These are phyloP conservation scores for Glossophaga mutica DNA, from an alignment of 2,797 vertebrate genomes.

Conservation along the genomic window DNA sequence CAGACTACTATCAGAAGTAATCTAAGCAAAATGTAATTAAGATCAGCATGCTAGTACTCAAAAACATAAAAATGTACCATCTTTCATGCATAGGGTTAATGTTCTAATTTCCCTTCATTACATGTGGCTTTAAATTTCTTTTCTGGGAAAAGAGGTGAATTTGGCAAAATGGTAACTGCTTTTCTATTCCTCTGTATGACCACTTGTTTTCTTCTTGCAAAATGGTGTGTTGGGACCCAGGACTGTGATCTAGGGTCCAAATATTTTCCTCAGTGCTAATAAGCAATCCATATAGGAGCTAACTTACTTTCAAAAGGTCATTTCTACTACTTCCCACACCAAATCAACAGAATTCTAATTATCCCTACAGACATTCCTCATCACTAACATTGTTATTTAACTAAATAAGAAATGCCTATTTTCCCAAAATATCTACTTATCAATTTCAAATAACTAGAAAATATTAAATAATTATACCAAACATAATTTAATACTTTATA, in stretches of 20 bases:
- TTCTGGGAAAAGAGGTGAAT: neutral
- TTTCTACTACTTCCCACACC: neutral
- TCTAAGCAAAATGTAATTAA: neutral
- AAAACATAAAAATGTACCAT: neutral
- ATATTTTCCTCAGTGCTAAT: neutral
- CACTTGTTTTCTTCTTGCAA: neutral
- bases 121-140: neutral
- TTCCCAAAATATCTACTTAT: neutral
- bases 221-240: neutral
- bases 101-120: neutral
- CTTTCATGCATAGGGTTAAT: neutral
- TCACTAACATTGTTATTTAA: neutral
- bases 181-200: neutral
- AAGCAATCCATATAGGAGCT: neutral
- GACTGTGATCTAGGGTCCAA: neutral
- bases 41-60: neutral
- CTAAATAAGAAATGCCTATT: neutral
- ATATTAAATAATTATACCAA: neutral
- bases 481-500: neutral
- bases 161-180: neutral
- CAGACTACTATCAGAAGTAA: neutral
- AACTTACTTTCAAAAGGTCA: neutral
- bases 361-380: neutral
- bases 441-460: neutral
- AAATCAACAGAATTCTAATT: neutral